Evolutionary conservation across 1,140 invertebrate species (phyloP), one percentile per base, ranked within the genome.

Genomic region (Zaprionus ghesquierei): DNA sequence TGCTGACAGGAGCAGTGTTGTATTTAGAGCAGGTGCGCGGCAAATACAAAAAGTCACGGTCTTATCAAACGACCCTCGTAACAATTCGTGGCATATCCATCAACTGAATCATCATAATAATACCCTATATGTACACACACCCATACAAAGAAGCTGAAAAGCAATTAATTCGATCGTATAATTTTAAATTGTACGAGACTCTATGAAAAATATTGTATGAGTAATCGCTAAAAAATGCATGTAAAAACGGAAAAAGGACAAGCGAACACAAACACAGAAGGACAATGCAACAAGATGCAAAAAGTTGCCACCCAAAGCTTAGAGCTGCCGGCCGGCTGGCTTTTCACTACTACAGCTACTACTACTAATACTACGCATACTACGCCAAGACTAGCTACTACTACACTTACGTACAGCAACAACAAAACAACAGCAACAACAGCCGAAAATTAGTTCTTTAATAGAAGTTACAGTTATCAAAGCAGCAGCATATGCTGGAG

Each of bases 191-290:
- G 64, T 59, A 56, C 64, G 27, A 41, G 27, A 59, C 55, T 46
- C 49, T 66, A 72, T 72, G 69, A 62, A 72, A 68, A 76, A 53
- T 46, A 33, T 75, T 53, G 65, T 38, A 79, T 87, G 84, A 87
- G 79, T 87, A 87, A 87, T 87, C 73, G 76, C 75, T 62, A 63
- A 75, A 89, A 76, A 79, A 79, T 81, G 81, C 58, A 55, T 35
- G 50, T 50, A 53, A 53, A 46, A 53, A 46, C 49, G 58, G 31
- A 60, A 60, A 81, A 86, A 85, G 82, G 82, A 87, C 75, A 87
- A 51, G 55, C 6, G 27, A n/a, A n/a, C n/a, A n/a, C 27, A 2
- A 56, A 46, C 41, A 10, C 31, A 44, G 41, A 63, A n/a, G 54
- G 66, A 75, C 54, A 49, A 29, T 50, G 41, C 23, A 29, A 22